A percentile compares a stretch with the other conserved stretches of the same genome.
Conservation (phyloP, 92 coral and sea anemone genomes). For the Anthopleura xanthogrammica region DNA sequence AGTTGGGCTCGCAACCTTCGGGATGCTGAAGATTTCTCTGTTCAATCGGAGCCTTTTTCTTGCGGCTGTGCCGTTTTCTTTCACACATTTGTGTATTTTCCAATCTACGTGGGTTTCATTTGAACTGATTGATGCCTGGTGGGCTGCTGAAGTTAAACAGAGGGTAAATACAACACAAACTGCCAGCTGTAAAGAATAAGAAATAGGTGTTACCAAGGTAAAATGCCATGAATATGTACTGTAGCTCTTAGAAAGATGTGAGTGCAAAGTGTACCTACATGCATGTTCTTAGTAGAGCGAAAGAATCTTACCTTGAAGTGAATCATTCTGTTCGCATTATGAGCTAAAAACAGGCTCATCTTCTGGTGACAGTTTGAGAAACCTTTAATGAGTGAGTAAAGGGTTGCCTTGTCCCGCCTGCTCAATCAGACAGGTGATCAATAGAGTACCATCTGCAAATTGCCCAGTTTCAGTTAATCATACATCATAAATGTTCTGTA, state of each 20-base stretch:
- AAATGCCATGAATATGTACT: no score
- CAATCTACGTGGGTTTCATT: slow-evolving; percentile 3
- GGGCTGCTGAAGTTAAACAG: not conserved
- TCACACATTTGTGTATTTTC: slow-evolving; percentile 16
- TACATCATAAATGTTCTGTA: not conserved
- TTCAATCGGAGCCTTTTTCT: slow-evolving; percentile 34
- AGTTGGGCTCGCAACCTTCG: slow-evolving; percentile 40
- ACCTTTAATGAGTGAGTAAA: not conserved
- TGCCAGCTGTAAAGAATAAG: slow-evolving; percentile 7
- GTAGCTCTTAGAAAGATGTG: not conserved
- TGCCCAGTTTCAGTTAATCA: no score
- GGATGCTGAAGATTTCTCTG: slow-evolving; percentile 45
- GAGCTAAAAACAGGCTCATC: not conserved
- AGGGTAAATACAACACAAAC: not conserved
- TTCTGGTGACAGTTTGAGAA: not conserved
- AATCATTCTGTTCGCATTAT: not conserved
- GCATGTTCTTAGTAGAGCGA: not conserved
- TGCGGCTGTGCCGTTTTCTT: not conserved
- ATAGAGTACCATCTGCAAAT: not conserved
- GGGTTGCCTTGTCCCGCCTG: not conserved
- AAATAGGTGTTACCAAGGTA: not conserved
- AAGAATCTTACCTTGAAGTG: not conserved
- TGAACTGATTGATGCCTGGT: slow-evolving; percentile 2
- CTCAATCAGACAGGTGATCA: not conserved
- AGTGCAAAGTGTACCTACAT: no score